These are phyloP conservation scores for Sciurus carolinensis DNA, from an alignment of 2,797 vertebrate genomes.

Conservation along the genomic window DNA sequence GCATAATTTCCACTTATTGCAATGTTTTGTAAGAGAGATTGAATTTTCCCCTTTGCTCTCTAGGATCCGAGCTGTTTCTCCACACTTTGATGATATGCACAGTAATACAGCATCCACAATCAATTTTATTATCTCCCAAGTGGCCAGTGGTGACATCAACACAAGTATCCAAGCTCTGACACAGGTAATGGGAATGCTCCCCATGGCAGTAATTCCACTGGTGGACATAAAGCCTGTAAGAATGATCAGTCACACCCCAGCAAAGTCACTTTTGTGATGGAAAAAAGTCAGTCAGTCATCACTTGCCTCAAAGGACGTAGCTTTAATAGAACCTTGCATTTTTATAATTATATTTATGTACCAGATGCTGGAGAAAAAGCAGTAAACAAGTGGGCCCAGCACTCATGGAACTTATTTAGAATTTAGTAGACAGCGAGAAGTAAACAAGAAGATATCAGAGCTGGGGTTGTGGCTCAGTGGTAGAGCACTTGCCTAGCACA, in stretches of 20 bases:
- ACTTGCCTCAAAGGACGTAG: not conserved
- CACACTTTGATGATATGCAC: slow-evolving; percentile 98
- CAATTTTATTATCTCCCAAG: slow-evolving; percentile 99
- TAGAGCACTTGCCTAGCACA: too few species aligned
- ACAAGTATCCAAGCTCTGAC: slow-evolving; percentile 98
- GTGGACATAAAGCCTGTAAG: slow-evolving; percentile 28
- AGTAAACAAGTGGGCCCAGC: not conserved
- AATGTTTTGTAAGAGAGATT: slow-evolving; percentile 24
- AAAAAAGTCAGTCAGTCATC: slow-evolving; percentile 87
- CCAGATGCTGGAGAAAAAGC: not conserved
- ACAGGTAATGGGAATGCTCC: slow-evolving; percentile 91
- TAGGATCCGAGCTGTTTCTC: slow-evolving; percentile 96
- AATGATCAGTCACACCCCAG: slow-evolving; percentile 85
- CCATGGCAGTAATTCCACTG: not conserved
- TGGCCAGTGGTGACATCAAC: slow-evolving; percentile 97
- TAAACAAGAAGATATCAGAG: slow-evolving; percentile 11
- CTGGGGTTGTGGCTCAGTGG: too few species aligned
- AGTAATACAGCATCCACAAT: slow-evolving; percentile 98
- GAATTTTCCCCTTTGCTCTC: slow-evolving; percentile 73
- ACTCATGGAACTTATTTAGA: not conserved
- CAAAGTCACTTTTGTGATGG: slow-evolving; percentile 69
- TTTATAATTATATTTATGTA: not conserved
- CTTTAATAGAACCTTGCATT: not conserved
- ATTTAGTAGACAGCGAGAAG: not conserved
- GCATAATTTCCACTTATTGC: not conserved